Evolutionary conservation across 2,888 invertebrate species (phyloP).

Genomic region (Empis livida): DNA sequence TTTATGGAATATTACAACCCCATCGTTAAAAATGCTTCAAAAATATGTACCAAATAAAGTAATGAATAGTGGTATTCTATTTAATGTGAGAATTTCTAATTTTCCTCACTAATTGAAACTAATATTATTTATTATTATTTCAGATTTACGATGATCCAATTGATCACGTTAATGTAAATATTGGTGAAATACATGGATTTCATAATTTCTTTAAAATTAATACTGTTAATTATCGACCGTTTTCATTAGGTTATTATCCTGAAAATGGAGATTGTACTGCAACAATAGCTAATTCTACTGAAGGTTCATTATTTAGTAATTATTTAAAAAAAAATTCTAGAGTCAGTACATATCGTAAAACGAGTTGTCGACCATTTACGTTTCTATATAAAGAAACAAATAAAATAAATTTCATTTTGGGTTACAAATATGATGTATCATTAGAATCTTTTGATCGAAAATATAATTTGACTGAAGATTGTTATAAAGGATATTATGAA

Average conservation of each 20-base stretch:
- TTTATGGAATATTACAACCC: constrained; percentile 53
- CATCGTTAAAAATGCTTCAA: constrained; percentile 43
- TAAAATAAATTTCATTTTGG: constrained; percentile 36
- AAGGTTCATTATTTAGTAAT: constrained; percentile 50
- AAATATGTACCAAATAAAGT: constrained; percentile 39
- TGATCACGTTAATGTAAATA: constrained; percentile 47
- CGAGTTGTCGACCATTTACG: constrained; percentile 23
- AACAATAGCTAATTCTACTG: constrained; percentile 47
- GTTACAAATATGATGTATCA: constrained; percentile 46
- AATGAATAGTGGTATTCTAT: constrained; percentile 52
- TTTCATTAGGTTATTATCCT: constrained; percentile 42
- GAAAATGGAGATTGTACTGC: constrained; percentile 40
- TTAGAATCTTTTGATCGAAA: constrained; percentile 43
- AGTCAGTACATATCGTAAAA: constrained; percentile 52
- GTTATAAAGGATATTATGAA: constrained; percentile 39
- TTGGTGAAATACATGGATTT: constrained; percentile 45
- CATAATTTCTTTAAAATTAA: constrained; percentile 49
- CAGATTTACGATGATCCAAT: constrained; percentile 23
- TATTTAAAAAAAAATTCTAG: constrained; percentile 42
- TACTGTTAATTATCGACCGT: constrained; percentile 41
- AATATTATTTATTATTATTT: neutral
- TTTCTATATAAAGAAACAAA: constrained; percentile 21
- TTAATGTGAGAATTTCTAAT: neutral
- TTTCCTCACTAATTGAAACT: no score
- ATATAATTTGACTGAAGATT: constrained; percentile 40